Base-by-base conservation (phyloP, 2,888 invertebrate genomes). In the Eupithecia centaureata region DNA sequence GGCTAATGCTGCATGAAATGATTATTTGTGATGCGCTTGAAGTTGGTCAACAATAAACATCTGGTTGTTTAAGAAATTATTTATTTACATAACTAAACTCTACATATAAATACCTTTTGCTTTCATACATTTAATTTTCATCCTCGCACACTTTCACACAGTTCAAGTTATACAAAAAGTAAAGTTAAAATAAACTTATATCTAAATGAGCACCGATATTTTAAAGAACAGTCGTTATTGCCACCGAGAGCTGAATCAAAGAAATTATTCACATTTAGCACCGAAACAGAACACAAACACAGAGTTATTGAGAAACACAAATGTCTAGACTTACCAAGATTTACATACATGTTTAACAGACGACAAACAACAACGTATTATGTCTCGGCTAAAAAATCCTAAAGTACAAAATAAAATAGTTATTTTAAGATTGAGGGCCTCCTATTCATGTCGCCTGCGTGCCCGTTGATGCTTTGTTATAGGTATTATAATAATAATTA, bases 41-140 rank as follows among this genome's bases (percentile, higher is more conserved):
- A 22, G 52, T 28, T 30, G 27, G n/a, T 8, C 5, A 76, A 2
- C 56, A 76, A 74, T 73, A 77, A 76, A 79, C 68, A 63, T 25
- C 64, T 30, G 68, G 68, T 70, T 78, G 78, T 27, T 78, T 79
- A 77, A 80, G 82, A 81, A 80, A 79, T 84, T 72, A 82, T 92
- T 91, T 92, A 92, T 92, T 91, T 92, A 92, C 91, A 92, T 80
- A 79, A 82, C 83, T 87, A 83, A 80, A 72, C 79, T 80, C 90
- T 89, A 78, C 82, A 80, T 79, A 88, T 87, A 89, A 90, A 88
- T 88, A 90, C 82, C 72, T 71, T 73, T 42, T 47, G 70, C 75
- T 74, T 71, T 32, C 74, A 73, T 67, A 64, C 68, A 63, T 70
- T 75, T 52, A 18, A 22, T 22, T 70, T 75, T 52, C 25, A 22